Evolutionary conservation across 1,140 invertebrate genomes (phyloP).

Genomic region (Trypoxylus dichotomus): DNA sequence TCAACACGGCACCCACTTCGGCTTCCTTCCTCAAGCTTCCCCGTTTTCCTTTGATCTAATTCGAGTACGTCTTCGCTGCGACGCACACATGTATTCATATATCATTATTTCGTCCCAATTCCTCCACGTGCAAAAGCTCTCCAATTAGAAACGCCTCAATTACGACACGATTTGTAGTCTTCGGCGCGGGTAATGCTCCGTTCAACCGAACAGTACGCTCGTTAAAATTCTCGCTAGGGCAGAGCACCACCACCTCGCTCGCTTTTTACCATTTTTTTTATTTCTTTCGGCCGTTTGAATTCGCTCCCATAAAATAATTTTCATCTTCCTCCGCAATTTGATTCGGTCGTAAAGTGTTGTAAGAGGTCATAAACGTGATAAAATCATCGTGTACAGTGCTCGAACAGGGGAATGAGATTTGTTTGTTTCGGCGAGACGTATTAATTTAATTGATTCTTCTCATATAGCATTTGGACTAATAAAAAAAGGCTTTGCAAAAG

Average conservation of each 20-base stretch:
- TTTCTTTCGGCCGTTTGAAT: background rate
- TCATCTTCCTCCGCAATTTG: background rate
- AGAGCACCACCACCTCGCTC: background rate
- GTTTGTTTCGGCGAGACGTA: background rate
- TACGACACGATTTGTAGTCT: background rate
- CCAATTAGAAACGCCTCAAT: slow-evolving; percentile 2
- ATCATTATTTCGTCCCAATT: background rate
- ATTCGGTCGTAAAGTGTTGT: background rate
- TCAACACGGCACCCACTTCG: background rate
- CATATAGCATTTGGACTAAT: background rate
- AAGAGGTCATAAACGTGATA: background rate
- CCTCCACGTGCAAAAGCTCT: background rate
- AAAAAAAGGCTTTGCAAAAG: background rate
- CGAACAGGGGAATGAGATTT: background rate
- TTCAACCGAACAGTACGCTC: background rate
- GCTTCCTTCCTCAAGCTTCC: background rate
- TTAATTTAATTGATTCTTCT: background rate
- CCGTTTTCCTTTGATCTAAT: background rate
- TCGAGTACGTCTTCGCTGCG: background rate
- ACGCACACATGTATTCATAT: background rate
- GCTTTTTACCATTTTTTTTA: background rate
- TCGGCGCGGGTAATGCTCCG: background rate
- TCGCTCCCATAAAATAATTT: background rate
- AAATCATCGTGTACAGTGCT: background rate
- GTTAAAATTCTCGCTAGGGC: background rate